Conservation (phyloP, 2,888 invertebrate genomes). For the Hirtodrosophila duncani region DNA sequence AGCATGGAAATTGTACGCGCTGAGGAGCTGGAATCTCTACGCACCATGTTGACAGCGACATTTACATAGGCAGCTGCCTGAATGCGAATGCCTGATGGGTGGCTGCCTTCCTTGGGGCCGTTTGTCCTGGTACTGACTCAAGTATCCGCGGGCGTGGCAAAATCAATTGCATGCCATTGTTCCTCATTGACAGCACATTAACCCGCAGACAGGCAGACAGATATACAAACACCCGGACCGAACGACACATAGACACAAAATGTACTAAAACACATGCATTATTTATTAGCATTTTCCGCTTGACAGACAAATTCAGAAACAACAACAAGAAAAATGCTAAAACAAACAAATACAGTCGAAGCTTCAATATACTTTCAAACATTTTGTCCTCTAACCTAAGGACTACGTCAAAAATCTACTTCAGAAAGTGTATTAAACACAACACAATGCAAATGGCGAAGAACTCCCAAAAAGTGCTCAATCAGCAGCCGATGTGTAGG, state of each 20-base stretch:
- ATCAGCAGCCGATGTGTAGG: conserved; percentile 47
- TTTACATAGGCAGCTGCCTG: conserved; percentile 50
- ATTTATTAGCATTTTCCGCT: conserved; percentile 57
- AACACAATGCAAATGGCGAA: conserved; percentile 17
- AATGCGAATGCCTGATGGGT: neutral
- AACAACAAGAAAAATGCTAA: neutral
- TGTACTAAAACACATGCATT: conserved; percentile 65
- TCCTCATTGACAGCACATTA: conserved; percentile 58
- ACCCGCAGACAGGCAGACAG: conserved; percentile 29
- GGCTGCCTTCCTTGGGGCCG: too few species aligned
- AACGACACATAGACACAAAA: conserved; percentile 26
- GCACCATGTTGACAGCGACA: conserved; percentile 57
- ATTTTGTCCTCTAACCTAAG: neutral
- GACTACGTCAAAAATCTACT: neutral
- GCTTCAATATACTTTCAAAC: too few species aligned
- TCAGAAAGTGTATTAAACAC: neutral
- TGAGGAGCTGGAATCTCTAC: conserved; percentile 32
- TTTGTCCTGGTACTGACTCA: conserved; percentile 1
- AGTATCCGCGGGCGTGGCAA: conserved; percentile 48
- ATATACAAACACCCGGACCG: neutral
- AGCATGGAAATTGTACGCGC: conserved; percentile 33
- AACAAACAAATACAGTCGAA: too few species aligned
- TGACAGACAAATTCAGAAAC: conserved; percentile 23
- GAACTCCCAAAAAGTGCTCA: conserved; percentile 45
- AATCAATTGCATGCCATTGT: conserved; percentile 65